Conservation (phyloP, 2,888 invertebrate species). For the Macrophya annulata region DNA sequence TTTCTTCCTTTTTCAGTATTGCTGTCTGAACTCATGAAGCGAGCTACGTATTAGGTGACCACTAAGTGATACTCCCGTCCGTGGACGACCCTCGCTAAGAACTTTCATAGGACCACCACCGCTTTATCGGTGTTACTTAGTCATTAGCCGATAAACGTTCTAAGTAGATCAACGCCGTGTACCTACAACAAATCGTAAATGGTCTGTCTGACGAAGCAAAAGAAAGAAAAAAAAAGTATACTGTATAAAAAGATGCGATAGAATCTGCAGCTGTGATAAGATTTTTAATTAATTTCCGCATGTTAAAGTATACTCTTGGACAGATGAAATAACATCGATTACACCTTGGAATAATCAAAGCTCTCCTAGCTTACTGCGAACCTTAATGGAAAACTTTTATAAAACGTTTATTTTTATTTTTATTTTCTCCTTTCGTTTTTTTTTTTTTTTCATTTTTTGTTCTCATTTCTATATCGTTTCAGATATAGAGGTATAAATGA, state of each 20-base stretch:
- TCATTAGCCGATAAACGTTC: conserved; percentile 14
- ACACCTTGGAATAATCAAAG: conserved; percentile 1
- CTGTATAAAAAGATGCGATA: no score
- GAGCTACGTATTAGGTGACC: conserved; percentile 33
- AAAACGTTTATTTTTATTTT: neutral
- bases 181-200: neutral
- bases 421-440: neutral
- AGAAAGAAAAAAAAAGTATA: no score
- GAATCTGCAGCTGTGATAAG: neutral
- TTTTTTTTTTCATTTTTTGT: no score
- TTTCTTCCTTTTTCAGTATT: neutral
- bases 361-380: neutral
- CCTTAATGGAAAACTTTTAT: neutral
- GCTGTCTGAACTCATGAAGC: neutral
- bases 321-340: neutral
- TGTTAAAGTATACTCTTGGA: neutral
- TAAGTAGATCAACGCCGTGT: neutral
- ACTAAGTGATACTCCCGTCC: conserved; percentile 18
- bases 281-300: neutral
- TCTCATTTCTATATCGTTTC: neutral
- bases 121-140: neutral
- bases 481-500: conserved; percentile 15
- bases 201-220: neutral
- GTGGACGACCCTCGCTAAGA: conserved; percentile 9
- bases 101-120: neutral